Base-by-base conservation (phyloP, 2,888 invertebrate species). In the Amiota minor region DNA sequence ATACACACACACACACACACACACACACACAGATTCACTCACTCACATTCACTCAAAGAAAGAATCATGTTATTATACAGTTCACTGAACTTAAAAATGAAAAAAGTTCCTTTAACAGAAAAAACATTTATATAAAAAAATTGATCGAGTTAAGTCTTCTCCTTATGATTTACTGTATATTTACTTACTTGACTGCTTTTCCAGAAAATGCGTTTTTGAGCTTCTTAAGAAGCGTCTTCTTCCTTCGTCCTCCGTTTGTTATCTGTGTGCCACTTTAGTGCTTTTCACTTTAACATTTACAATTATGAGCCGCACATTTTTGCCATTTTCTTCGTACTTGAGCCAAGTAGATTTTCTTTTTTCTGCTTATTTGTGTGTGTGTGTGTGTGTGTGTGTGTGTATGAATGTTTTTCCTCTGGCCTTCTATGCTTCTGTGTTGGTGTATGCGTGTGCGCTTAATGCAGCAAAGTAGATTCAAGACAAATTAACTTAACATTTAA, bases 341-440 rank as follows among this genome's bases (percentile, higher is more conserved):
- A 35, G 35, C 35, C 35, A 35, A 82, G 82, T 81, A 83, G 83
- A 83, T 83, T 83, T 81, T 61, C 72, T 76, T 74, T 74, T 76
- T 74, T 74, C 79, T 35, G 35, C 6, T 35, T 35, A 35, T 35
- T 35, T 35, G 35, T 35, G 6, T 35, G 35, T 35, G 35, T 6
- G 6, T 35, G 6, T 6, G 6, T 80, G 77, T 75, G 35, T 35
- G 6, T 35, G 35, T 35, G 6, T 35, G 35, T 35, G 35, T 6
- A 35, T 35, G 6, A 35, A 35, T 80, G 77, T 75, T 74, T 72
- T 67, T 68, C 73, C 75, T 70, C 74, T 70, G 50, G 72, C 59
- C 59, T 61, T 59, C 69, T 64, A 35, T 72, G 56, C 18, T 64
- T 59, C n/a, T 16, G 53, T 53, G 53, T n/a, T 35, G 0, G 35